These are phyloP conservation scores for Polypterus bichir DNA, from an alignment of 2,113 vertebrate species.

Conservation along the genomic window DNA sequence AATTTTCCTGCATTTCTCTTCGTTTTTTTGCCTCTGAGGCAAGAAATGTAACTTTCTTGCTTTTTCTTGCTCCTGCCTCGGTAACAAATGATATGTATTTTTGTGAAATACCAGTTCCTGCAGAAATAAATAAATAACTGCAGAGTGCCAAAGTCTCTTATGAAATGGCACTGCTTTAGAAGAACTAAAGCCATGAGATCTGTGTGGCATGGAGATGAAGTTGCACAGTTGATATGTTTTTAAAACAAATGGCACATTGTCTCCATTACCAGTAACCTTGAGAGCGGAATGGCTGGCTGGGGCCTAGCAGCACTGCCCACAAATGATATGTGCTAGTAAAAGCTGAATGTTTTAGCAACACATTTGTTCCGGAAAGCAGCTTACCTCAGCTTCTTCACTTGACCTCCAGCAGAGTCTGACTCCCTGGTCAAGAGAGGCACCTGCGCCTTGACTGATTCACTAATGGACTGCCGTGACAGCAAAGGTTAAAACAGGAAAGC, in stretches of 20 bases:
- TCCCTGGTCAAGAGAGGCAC: background rate
- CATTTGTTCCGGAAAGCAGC: constrained; percentile 11
- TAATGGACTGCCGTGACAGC: background rate
- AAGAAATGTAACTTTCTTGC: constrained; percentile 30
- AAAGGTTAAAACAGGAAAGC: background rate
- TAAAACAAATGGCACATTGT: constrained; percentile 1
- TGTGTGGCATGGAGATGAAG: background rate
- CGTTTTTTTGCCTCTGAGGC: constrained; percentile 23
- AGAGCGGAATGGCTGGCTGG: background rate
- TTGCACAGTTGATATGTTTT: background rate
- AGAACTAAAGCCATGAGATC: background rate
- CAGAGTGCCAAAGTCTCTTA: background rate
- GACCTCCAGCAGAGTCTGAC: background rate
- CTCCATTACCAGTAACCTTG: constrained; percentile 13
- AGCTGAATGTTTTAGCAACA: constrained; percentile 4
- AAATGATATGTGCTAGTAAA: constrained; percentile 1
- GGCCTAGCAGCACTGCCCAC: background rate
- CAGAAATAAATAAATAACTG: constrained; percentile 6
- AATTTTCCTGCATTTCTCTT: constrained; percentile 24
- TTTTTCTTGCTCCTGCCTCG: constrained; percentile 26
- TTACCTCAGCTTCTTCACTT: background rate
- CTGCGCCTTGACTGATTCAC: constrained; percentile 9
- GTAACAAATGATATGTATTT: constrained; percentile 29
- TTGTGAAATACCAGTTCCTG: constrained; percentile 15
- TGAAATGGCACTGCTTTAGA: background rate